Conservation (phyloP, 1,140 invertebrate species). For the Acromyrmex charruanus region DNA sequence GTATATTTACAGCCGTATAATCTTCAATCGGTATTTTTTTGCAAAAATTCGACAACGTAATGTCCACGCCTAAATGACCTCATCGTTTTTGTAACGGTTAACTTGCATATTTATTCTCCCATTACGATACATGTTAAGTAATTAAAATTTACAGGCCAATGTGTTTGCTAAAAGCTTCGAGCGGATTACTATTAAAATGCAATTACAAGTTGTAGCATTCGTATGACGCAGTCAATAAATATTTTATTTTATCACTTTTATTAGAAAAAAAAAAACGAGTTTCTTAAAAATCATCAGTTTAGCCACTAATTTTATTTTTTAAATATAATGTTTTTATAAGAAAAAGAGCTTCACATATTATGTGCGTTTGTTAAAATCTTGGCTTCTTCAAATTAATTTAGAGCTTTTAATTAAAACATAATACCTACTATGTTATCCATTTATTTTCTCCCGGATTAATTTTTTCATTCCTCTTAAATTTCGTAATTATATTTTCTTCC, state of each 20-base stretch:
- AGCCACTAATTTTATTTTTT: background rate
- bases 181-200: background rate
- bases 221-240: background rate
- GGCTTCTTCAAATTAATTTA: background rate
- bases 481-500: background rate
- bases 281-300: background rate
- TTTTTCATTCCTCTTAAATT: background rate
- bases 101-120: constrained; percentile 4
- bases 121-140: background rate
- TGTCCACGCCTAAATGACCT: background rate
- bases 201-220: background rate
- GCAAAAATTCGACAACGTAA: background rate
- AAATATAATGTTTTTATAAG: background rate
- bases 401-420: background rate
- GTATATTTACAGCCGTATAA: constrained; percentile 2
- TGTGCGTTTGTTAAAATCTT: background rate
- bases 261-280: background rate
- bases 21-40: background rate
- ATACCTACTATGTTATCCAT: background rate
- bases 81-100: background rate
- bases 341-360: background rate
- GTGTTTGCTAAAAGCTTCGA: constrained; percentile 2
- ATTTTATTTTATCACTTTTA: background rate
- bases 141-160: constrained; percentile 13
- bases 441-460: background rate